Evolutionary conservation across 92 coral and sea anemone species (phyloP).

Genomic region (Zoanthus gigantus): DNA sequence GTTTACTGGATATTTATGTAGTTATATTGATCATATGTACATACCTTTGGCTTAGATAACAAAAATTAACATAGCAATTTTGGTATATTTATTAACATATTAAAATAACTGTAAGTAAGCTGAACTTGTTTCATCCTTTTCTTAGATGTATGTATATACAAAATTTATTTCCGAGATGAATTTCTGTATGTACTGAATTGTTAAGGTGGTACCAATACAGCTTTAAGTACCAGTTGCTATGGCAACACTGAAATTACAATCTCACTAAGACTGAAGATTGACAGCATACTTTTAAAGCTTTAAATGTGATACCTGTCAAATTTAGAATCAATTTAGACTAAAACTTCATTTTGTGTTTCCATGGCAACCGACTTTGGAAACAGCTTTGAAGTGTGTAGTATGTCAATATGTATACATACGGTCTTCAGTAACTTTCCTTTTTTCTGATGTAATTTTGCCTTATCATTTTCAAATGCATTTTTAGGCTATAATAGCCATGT

Average conservation of each 20-base stretch:
- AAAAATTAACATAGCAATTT: neutral
- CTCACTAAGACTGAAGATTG: neutral
- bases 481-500: neutral
- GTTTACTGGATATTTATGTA: neutral
- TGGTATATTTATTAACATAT: neutral
- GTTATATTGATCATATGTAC: neutral
- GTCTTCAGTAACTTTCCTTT: neutral
- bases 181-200: neutral
- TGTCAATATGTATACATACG: neutral
- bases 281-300: conserved; percentile 3
- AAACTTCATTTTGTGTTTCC: conserved; percentile 9
- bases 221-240: neutral
- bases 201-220: conserved; percentile 24
- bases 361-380: conserved; percentile 20
- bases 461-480: conserved; percentile 8
- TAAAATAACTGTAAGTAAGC: neutral
- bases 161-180: neutral
- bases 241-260: neutral
- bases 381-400: neutral
- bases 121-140: neutral
- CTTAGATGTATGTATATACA: neutral
- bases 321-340: neutral
- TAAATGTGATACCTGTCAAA: conserved; percentile 2
- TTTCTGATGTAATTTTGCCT: conserved; percentile 4
- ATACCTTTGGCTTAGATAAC: neutral